phyloP scores from a whole-genome alignment of 2,888 invertebrate species.

The Pasiphila rectangulata region DNA sequence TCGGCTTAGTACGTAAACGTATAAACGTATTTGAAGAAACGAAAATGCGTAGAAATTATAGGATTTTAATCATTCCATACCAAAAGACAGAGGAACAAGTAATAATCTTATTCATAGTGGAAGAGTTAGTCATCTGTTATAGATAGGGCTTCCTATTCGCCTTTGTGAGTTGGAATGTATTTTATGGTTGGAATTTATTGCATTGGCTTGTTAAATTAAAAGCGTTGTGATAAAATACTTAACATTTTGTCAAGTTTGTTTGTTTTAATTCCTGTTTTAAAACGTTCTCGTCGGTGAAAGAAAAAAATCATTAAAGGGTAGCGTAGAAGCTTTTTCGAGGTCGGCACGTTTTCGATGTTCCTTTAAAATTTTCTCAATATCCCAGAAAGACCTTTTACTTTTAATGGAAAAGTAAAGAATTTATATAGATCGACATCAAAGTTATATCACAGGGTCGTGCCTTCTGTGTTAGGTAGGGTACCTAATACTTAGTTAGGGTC shows the following conservation, averaged over 20 bases:
- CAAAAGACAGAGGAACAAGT: conserved; percentile 16
- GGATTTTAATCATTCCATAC: conserved; percentile 19
- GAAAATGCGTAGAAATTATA: conserved; percentile 10
- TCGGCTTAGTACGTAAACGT: too few species aligned
- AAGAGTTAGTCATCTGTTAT: conserved; percentile 28
- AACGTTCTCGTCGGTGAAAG: too few species aligned
- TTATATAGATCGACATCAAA: conserved; percentile 48
- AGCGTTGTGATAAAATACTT: too few species aligned
- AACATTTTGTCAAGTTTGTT: too few species aligned
- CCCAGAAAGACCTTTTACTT: conserved; percentile 38
- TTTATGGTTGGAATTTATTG: conserved; percentile 38
- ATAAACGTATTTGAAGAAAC: too few species aligned
- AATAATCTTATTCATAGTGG: conserved; percentile 25
- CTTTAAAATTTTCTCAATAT: conserved; percentile 30
- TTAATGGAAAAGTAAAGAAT: conserved; percentile 47
- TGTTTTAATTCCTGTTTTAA: too few species aligned
- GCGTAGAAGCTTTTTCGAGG: too few species aligned
- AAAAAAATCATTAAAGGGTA: too few species aligned
- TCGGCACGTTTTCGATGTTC: not conserved
- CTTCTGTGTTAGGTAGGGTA: too few species aligned
- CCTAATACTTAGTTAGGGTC: conserved; percentile 28
- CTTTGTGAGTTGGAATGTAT: conserved; percentile 36
- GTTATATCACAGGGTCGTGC: conserved; percentile 37
- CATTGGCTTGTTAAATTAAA: too few species aligned
- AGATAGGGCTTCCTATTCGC: conserved; percentile 27